Conservation (phyloP, 37 sponge, comb jelly and placozoan genomes). For the Chondrosia reniformis region DNA sequence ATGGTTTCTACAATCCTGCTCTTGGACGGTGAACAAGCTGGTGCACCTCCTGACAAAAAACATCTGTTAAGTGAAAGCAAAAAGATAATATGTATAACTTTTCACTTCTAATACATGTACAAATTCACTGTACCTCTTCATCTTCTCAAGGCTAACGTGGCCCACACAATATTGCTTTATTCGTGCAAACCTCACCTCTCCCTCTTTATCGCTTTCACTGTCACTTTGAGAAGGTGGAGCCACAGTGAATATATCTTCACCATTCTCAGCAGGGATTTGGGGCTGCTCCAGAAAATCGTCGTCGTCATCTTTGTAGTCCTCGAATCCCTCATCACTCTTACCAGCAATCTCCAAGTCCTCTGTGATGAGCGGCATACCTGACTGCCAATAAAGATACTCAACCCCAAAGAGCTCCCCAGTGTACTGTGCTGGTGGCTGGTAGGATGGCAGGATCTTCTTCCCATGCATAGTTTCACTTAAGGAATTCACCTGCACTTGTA, state of each 20-base stretch:
- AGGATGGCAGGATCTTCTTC: background rate
- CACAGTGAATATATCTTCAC: background rate
- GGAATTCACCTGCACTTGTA: background rate
- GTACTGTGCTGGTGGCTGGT: constrained; percentile 24
- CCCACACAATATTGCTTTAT: background rate
- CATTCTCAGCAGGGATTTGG: background rate
- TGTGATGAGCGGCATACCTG: background rate
- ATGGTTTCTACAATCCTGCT: background rate
- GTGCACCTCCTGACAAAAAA: background rate
- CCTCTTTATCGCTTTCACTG: background rate
- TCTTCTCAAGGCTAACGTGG: background rate
- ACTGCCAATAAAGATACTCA: constrained; percentile 23
- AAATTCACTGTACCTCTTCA: too few species aligned
- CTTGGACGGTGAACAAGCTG: background rate
- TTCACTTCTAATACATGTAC: too few species aligned
- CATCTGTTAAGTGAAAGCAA: too few species aligned
- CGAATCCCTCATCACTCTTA: constrained; percentile 25
- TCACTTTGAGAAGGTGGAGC: background rate
- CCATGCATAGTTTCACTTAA: constrained; percentile 13
- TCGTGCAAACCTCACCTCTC: background rate
- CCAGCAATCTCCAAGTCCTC: background rate
- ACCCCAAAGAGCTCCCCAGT: constrained; percentile 39
- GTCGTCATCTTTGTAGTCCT: constrained; percentile 5
- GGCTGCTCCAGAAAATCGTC: background rate
- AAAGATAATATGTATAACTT: too few species aligned